Percentiles rank a stretch among this genome's conserved stretches.
phyloP scores from a whole-genome alignment of 2,797 vertebrate species.

The Myotis findleyi region DNA sequence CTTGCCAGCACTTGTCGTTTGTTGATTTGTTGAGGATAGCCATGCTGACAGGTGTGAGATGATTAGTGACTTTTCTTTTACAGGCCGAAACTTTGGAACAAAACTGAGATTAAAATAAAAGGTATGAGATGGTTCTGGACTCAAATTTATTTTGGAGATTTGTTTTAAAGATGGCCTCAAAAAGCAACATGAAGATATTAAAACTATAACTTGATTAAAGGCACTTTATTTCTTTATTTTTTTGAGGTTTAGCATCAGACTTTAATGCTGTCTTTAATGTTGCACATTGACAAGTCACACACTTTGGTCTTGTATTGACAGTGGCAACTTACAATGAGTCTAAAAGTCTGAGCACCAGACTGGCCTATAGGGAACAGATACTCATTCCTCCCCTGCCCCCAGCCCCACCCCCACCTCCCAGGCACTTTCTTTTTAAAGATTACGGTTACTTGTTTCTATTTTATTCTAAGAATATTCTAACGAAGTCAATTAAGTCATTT shows the following conservation, averaged over 20 bases:
- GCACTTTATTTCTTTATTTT: too few species aligned
- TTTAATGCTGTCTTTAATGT: constrained; percentile 76
- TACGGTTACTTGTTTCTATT: constrained; percentile 50
- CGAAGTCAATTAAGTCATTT: constrained; percentile 57
- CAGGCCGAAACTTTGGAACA: neutral
- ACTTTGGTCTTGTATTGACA: constrained; percentile 74
- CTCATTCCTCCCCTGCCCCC: neutral
- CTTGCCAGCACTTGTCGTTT: too few species aligned
- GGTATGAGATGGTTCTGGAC: neutral
- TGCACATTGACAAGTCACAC: constrained; percentile 77
- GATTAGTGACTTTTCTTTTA: neutral
- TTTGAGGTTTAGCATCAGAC: constrained; percentile 75
- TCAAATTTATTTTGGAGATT: constrained; percentile 9
- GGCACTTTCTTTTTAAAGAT: constrained; percentile 52
- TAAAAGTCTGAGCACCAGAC: constrained; percentile 67
- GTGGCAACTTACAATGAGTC: constrained; percentile 78
- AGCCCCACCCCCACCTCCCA: rapidly evolving
- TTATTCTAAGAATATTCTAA: constrained; percentile 63
- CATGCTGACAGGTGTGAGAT: too few species aligned
- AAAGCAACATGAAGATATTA: constrained; percentile 51
- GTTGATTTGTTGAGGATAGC: too few species aligned
- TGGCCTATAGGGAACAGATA: constrained; percentile 45
- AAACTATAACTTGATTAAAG: constrained; percentile 48
- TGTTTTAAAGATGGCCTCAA: constrained; percentile 4
- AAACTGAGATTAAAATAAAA: constrained; percentile 58